Base-by-base conservation (phyloP, 92 coral and sea anemone genomes). In the Blastomussa wellsi region DNA sequence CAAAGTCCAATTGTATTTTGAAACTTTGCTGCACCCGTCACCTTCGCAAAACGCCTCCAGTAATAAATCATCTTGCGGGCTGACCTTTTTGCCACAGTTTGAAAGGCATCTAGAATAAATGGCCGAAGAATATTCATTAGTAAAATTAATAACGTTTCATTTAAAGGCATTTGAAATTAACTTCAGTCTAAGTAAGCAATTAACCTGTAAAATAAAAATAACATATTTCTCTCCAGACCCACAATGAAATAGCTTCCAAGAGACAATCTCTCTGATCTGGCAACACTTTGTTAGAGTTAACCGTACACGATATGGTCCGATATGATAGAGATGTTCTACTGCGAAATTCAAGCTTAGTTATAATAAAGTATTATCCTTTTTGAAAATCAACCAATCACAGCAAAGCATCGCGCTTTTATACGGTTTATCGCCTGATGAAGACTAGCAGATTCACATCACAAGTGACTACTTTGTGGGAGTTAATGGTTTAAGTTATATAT, bases 41-140 rank as follows among this genome's bases (percentile, higher is more conserved):
- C 92, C 92, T 41, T 52, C 26, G 69, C 89, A 85, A 17, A 32
- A 52, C 26, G 86, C 88, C 78, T 87, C 86, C 41, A 88, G 39
- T 16, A 70, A 42, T n/a, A 83, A 53, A 32, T 60, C 24, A 38
- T 79, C 82, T 24, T 84, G 74, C 33, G 76, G 59, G 22, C 65
- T 83, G 24, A 88, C 84, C 75, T 91, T 87, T 67, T 68, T 24
- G 31, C 85, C 86, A 76, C 91, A 91, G 33, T 79, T 88, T 22
- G 89, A 84, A 29, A 82, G 35, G 66, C 91, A 79, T 52, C 93
- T 87, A 29, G 6, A 28, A 33, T 15, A n/a, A 31, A 79, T 1
- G 22, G 36, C 31, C 62, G 10, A 4, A 32, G 11, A 20, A 33
- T 19, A 22, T 5, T 6, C 26, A 16, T 24, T 33, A 36, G 20